Evolutionary conservation across 2,888 invertebrate species (phyloP).

Genomic region (Malthinus seriepunctatus): DNA sequence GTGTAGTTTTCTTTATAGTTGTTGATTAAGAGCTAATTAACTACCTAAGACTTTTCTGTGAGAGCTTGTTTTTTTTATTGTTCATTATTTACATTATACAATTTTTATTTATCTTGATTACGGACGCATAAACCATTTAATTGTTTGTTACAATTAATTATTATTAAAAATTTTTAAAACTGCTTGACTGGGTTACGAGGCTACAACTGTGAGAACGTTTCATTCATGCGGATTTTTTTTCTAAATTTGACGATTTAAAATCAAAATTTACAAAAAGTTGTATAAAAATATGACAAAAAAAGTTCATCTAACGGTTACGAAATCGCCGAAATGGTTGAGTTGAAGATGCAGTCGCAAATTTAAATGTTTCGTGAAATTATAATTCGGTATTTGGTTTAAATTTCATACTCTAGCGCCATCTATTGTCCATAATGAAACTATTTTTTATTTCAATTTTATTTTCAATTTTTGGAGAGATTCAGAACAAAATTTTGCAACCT

Average conservation of each 20-base stretch:
- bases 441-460: too few relatives aligned
- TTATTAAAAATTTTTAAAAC: slow-evolving; percentile 10
- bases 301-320: too few relatives aligned
- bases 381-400: too few relatives aligned
- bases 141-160: slow-evolving; percentile 13
- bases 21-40: slow-evolving; percentile 17
- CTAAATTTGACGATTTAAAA: too few relatives aligned
- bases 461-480: too few relatives aligned
- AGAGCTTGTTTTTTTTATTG: slow-evolving; percentile 9
- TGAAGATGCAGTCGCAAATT: too few relatives aligned
- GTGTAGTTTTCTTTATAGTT: slow-evolving; percentile 6
- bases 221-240: not conserved
- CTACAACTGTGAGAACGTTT: slow-evolving; percentile 20
- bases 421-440: too few relatives aligned
- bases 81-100: slow-evolving; percentile 10
- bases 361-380: too few relatives aligned
- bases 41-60: slow-evolving; percentile 4
- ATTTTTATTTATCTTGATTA: slow-evolving; percentile 10
- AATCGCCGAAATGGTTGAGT: too few relatives aligned
- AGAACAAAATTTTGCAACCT: too few relatives aligned
- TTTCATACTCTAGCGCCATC: too few relatives aligned
- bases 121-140: slow-evolving; percentile 16
- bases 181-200: slow-evolving; percentile 20
- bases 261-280: not conserved
- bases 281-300: not conserved